phyloP scores from a whole-genome alignment of 2,113 vertebrate genomes.

The Gobio gobio region DNA sequence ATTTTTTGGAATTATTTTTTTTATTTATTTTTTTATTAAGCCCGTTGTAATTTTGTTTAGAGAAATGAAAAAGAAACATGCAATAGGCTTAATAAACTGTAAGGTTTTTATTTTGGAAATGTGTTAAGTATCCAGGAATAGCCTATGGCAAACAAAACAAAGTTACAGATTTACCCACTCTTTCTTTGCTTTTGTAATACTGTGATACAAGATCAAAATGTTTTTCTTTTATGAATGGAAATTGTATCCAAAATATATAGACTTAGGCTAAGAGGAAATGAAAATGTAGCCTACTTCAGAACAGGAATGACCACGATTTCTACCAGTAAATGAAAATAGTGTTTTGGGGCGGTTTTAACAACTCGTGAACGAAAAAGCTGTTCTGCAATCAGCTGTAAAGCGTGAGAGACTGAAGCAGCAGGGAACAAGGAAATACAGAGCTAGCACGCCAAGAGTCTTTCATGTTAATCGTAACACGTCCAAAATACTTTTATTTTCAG shows the following conservation, averaged over 20 bases:
- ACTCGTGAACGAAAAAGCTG: neutral
- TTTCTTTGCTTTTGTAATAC: too few relatives aligned
- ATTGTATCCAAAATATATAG: neutral
- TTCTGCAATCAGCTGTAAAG: neutral
- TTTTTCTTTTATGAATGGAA: neutral
- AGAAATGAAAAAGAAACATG: neutral
- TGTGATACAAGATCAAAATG: too few relatives aligned
- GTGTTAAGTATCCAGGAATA: too few relatives aligned
- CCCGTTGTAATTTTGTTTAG: neutral
- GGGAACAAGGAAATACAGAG: slow-evolving; percentile 16
- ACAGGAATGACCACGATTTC: neutral
- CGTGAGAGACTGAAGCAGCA: neutral
- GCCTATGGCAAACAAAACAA: too few relatives aligned
- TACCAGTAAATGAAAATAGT: too few relatives aligned
- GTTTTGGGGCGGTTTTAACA: neutral
- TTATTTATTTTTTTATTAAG: too few relatives aligned
- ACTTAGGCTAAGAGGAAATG: neutral
- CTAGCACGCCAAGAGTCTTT: neutral
- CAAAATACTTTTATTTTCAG: neutral
- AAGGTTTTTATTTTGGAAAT: too few relatives aligned
- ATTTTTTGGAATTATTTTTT: too few relatives aligned
- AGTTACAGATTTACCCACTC: too few relatives aligned
- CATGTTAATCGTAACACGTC: neutral
- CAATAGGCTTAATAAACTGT: too few relatives aligned
- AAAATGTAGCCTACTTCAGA: neutral